phyloP scores from a whole-genome alignment of 1,140 invertebrate species.

The Platorchestia sp. region DNA sequence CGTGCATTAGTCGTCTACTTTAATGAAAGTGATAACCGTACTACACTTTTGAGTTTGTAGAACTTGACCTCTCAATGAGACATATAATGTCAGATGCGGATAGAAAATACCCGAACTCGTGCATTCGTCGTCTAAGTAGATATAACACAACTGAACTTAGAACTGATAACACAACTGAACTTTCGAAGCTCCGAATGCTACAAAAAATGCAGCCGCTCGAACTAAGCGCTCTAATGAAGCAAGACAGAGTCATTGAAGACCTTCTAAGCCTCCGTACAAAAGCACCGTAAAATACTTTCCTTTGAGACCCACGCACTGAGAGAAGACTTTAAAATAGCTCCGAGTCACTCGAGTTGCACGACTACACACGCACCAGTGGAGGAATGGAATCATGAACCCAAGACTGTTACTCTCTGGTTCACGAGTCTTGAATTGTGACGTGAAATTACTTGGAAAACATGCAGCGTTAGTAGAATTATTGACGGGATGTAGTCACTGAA shows the following conservation, averaged over 20 bases:
- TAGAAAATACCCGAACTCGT: too few species aligned
- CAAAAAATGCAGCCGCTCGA: neutral
- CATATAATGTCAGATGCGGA: too few species aligned
- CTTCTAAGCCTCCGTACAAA: neutral
- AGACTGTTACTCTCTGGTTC: neutral
- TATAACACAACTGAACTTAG: neutral
- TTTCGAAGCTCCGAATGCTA: neutral
- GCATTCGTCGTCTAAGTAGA: too few species aligned
- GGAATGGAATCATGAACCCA: neutral
- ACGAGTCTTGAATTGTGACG: neutral
- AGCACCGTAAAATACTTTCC: neutral
- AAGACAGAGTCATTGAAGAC: neutral
- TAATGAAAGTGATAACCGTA: too few species aligned
- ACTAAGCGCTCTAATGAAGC: neutral
- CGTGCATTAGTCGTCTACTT: too few species aligned
- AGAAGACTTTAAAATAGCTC: neutral
- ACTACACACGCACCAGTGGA: constrained; percentile 8
- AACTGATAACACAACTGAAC: neutral
- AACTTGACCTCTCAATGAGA: too few species aligned
- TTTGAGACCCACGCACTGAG: neutral
- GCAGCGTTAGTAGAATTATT: neutral
- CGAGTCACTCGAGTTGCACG: constrained; percentile 15
- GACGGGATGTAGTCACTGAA: neutral
- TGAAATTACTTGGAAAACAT: neutral
- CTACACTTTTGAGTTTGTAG: too few species aligned